Base-by-base conservation (phyloP, 2,888 invertebrate genomes). In the Macrophya alboannulata region DNA sequence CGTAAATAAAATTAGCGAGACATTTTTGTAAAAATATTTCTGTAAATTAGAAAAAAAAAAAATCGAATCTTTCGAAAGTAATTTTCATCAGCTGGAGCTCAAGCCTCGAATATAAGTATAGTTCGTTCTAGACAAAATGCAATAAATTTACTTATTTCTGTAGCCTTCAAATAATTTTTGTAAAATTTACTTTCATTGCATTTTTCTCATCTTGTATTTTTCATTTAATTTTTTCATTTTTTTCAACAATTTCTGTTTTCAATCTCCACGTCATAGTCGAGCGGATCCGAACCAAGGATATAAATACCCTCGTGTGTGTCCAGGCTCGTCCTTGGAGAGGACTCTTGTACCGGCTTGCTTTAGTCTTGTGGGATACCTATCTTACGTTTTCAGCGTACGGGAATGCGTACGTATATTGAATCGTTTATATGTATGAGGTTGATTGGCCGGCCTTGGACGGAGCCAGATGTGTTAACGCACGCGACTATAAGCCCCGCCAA, bases 361-460 rank as follows among this genome's bases (percentile, higher is more conserved):
- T 8, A 55, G 59, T 43, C 81, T 81, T 43, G 40, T 45, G 51
- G 31, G 31, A 31, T 31, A 31, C 31, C 31, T 31, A 51, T 62
- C 81, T 62, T 62, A 81, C 81, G 59, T 43, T 81, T 81, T 62
- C 40, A 43, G 25, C 77, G 59, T 40, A 21, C 37, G 79, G 17
- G 62, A 43, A 25, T 37, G 55, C 77, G 59, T 72, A 72, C n/a
- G n/a, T 72, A 40, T 43, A 37, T 17, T 25, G 21, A 62, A 45
- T 43, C 79, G 55, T 5, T 79, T 48, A 81, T 81, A 25, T 45
- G 68, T 51, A 51, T 43, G 85, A 90, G 90, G 92, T 92, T 92
- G 92, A 92, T 92, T 91, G 92, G 89, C 92, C 92, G 92, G 89
- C 92, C 92, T 92, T 92, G 92, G 91, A 92, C 91, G 89, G 87